Evolutionary conservation across 2,888 invertebrate species (phyloP), one percentile per base, ranked within the genome.

Genomic region (Leucophora obtusa): DNA sequence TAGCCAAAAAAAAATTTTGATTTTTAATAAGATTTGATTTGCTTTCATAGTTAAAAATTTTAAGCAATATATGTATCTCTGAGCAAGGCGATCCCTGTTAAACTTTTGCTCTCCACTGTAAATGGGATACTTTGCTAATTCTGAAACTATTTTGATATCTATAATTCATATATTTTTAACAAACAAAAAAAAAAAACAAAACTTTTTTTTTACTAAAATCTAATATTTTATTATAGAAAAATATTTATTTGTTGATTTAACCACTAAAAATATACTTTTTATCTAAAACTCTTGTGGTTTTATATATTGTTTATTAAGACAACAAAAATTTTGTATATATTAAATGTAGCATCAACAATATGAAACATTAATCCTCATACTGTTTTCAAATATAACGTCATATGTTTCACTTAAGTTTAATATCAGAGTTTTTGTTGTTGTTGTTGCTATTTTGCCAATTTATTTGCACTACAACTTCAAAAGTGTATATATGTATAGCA

Each of bases 331-430:
- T n/a, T 47, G 38, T 38, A 1, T 38, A 38, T 38, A 11, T 47
- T 15, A 62, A 65, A 65, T 35, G 28, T 28, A 28, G 1, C 28
- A 65, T 18, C 21, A 47, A 47, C 43, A 65, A 53, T 53, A 54
- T 60, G 28, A 51, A 51, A 35, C 51, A 35, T 28, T 53, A 65
- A 51, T 18, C 18, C 17, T 18, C 53, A 35, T 35, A 56, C 54
- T 33, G 43, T 47, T 47, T 47, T 14, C 43, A 14, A 47, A 28
- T n/a, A n/a, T 5, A 47, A n/a, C 50, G 11, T 76, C 69, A 77
- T 56, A 77, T 70, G 50, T 68, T 68, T 43, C 60, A 71, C 50
- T 71, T 69, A 47, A 69, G 60, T 73, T 71, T 72, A 56, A 66
- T 56, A 33, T 24, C 47, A 60, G 15, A 14, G 7, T 63, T 14